phyloP scores from a whole-genome alignment of 2,888 invertebrate genomes.

The Adineta ricciae region DNA sequence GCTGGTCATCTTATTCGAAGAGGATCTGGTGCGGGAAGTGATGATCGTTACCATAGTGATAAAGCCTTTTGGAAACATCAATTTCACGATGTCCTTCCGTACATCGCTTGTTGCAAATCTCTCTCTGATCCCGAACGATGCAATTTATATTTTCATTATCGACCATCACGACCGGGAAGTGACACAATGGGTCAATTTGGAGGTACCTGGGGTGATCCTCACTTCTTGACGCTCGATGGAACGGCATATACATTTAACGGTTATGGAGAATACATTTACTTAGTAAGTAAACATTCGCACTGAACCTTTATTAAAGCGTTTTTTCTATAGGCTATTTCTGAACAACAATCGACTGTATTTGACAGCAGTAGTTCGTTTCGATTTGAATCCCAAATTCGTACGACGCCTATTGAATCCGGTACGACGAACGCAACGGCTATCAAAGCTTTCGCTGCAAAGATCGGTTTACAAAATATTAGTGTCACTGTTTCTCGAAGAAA shows the following conservation, averaged over 20 bases:
- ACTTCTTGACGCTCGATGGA: constrained; percentile 37
- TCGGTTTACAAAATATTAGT: not conserved
- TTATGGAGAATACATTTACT: constrained; percentile 37
- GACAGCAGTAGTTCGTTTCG: not conserved
- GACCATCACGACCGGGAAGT: not conserved
- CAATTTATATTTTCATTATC: not conserved
- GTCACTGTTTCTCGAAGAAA: not conserved
- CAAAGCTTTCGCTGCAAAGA: not conserved
- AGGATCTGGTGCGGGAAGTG: not conserved
- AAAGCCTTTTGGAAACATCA: constrained; percentile 4
- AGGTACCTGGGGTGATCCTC: constrained; percentile 37
- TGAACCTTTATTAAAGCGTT: not conserved
- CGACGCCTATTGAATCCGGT: not conserved
- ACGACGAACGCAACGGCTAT: not conserved
- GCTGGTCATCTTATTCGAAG: not conserved
- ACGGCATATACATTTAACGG: constrained; percentile 38
- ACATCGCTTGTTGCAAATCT: constrained; percentile 13
- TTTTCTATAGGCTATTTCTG: constrained; percentile 31
- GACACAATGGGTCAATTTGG: constrained; percentile 10
- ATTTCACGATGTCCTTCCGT: not conserved
- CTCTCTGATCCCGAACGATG: not conserved
- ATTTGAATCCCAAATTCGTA: not conserved
- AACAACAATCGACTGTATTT: not conserved
- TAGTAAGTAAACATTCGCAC: not conserved
- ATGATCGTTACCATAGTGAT: not conserved